Conservation (phyloP, 2,888 invertebrate genomes). For the Noctua fimbriata region DNA sequence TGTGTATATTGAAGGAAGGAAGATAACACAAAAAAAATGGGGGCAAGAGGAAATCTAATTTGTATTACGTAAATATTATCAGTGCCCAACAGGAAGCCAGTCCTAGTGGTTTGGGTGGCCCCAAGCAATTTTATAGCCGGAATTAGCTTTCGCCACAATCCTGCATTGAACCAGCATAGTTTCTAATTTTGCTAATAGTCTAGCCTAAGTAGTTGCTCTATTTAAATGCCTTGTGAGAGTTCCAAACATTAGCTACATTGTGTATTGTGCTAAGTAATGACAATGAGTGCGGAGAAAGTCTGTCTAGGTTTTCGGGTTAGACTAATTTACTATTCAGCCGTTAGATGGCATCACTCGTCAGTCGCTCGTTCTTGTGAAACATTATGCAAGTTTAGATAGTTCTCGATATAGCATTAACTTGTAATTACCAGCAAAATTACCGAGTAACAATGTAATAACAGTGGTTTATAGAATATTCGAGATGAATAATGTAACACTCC, state of each 20-base stretch:
- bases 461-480: conserved; percentile 37
- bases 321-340: conserved; percentile 36
- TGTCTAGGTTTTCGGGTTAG: conserved; percentile 55
- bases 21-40: not conserved
- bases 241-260: conserved; percentile 27
- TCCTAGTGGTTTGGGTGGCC: not conserved
- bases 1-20: not conserved
- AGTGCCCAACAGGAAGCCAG: not conserved
- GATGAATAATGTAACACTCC: conserved; percentile 16
- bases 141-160: not conserved
- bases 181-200: conserved; percentile 17
- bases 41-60: not conserved
- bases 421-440: conserved; percentile 28
- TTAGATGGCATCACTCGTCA: conserved; percentile 49
- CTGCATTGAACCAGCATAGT: not conserved
- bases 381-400: conserved; percentile 39
- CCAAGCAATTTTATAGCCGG: not conserved
- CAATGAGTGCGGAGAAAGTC: conserved; percentile 58
- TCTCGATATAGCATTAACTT: conserved; percentile 19
- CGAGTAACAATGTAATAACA: conserved; percentile 20
- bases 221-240: conserved; percentile 26
- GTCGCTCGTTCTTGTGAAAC: not conserved
- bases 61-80: not conserved
- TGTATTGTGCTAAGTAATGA: conserved; percentile 58
- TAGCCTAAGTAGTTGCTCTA: conserved; percentile 9